Evolutionary conservation across 2,888 invertebrate genomes (phyloP), one percentile per base, ranked within the genome.

Genomic region (Trilocha varians): DNA sequence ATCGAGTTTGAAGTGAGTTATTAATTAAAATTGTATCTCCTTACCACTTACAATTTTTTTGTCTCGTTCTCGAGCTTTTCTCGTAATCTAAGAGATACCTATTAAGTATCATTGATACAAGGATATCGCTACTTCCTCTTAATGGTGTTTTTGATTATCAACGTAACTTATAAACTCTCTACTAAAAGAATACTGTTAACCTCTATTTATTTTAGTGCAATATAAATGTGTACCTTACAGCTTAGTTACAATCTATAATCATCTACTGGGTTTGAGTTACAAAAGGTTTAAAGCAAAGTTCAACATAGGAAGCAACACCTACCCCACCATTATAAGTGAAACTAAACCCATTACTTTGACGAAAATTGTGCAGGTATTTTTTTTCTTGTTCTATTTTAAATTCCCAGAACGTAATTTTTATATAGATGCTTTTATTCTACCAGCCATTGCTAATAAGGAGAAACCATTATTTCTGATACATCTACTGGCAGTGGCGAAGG

Each of bases 241-340:
- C 59, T 76, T 92, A 54, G 88, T 91, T 3, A 86, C 85, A 41
- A 82, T 87, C 45, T 91, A 90, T 65, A 91, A 92, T 56, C 84
- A 87, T 44, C 75, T 90, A 35, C 70, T 90, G 38, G 84, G 87
- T 2, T 68, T 91, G 50, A 89, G 91, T 56, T 83, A 85, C 46
- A 89, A 88, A 50, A 83, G 82, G 32, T 87, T 88, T 42, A 82
- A 86, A 32, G 75, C 85, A 0, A 87, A 87, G 47, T 87, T 88
- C 51, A 88, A 88, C 53, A 80, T 93, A 18, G 93, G 92, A 65
- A 91, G 91, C 57, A 94, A 94, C 61, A 91, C 92, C 11, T 93
- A 91, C 60, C 93, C 95, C 0, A 87, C 87, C 42, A 82, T 93
- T 39, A 78, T 93, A 34, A 89, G 91, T 55, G 91, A 92, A 39